Percentiles rank a stretch among this genome's conserved stretches.
Conservation (phyloP, 1,140 invertebrate species). For the Drosophila sulfurigaster region DNA sequence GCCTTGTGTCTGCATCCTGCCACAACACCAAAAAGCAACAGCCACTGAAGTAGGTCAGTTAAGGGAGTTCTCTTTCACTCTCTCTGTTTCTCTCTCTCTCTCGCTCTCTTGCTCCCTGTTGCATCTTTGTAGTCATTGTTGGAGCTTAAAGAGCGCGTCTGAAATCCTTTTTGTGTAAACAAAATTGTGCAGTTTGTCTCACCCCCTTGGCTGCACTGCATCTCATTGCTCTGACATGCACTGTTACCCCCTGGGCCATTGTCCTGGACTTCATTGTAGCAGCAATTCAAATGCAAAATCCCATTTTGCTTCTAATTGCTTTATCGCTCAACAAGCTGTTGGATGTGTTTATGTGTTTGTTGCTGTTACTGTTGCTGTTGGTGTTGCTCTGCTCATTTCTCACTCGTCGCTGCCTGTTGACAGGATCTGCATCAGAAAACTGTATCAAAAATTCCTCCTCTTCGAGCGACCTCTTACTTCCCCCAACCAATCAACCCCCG, state of each 20-base stretch:
- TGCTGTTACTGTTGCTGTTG: constrained; percentile 10
- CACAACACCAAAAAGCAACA: constrained; percentile 51
- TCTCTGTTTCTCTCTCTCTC: constrained; percentile 18
- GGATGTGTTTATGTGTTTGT: constrained; percentile 62
- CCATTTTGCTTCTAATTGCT: constrained; percentile 82
- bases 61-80: constrained; percentile 35
- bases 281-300: constrained; percentile 80
- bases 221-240: not conserved
- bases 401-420: constrained; percentile 61
- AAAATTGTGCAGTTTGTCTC: constrained; percentile 56
- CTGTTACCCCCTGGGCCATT: constrained; percentile 8
- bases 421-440: constrained; percentile 39
- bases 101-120: constrained; percentile 4
- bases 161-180: constrained; percentile 75
- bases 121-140: constrained; percentile 36
- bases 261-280: constrained; percentile 57
- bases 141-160: constrained; percentile 72
- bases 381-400: constrained; percentile 62
- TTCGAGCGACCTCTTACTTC: not conserved
- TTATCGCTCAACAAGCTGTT: constrained; percentile 83
- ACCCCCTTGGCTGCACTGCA: constrained; percentile 2
- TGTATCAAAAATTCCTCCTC: not conserved
- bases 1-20: constrained; percentile 16
- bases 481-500: constrained; percentile 28
- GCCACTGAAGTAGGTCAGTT: constrained; percentile 73